phyloP scores from a whole-genome alignment of 2,113 vertebrate genomes.

The Tricholaema leucomelas region DNA sequence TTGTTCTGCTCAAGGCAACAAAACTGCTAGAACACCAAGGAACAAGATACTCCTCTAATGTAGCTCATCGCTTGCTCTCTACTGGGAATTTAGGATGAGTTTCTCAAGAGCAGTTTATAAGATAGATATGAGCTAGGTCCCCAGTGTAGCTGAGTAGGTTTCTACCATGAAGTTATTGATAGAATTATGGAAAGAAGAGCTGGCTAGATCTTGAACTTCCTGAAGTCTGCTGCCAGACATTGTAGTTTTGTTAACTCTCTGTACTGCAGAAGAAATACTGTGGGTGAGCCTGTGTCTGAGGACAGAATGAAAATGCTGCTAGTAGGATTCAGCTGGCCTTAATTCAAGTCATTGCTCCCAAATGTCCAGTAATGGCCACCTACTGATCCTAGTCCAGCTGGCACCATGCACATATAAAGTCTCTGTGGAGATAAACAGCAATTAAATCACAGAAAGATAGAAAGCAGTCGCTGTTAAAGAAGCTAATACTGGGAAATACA shows the following conservation, averaged over 20 bases:
- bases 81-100: not conserved
- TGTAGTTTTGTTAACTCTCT: not conserved
- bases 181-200: not conserved
- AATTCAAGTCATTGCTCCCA: slow-evolving; percentile 55
- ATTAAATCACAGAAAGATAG: slow-evolving; percentile 37
- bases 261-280: not conserved
- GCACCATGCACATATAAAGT: not conserved
- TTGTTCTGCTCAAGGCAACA: not conserved
- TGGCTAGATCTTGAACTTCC: not conserved
- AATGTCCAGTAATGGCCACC: slow-evolving; percentile 47
- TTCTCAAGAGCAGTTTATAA: not conserved
- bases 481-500: not conserved
- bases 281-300: not conserved
- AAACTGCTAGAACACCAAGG: not conserved
- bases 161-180: not conserved
- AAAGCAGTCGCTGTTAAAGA: slow-evolving; percentile 12
- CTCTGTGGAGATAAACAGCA: slow-evolving; percentile 7
- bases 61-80: not conserved
- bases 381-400: slow-evolving; percentile 60
- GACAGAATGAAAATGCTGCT: slow-evolving; percentile 17
- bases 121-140: not conserved
- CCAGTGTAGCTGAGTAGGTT: not conserved
- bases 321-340: slow-evolving; percentile 43
- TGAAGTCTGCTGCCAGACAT: not conserved
- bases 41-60: not conserved